Base-by-base conservation (phyloP, 2,113 vertebrate species). In the Cercopithecus mona region DNA sequence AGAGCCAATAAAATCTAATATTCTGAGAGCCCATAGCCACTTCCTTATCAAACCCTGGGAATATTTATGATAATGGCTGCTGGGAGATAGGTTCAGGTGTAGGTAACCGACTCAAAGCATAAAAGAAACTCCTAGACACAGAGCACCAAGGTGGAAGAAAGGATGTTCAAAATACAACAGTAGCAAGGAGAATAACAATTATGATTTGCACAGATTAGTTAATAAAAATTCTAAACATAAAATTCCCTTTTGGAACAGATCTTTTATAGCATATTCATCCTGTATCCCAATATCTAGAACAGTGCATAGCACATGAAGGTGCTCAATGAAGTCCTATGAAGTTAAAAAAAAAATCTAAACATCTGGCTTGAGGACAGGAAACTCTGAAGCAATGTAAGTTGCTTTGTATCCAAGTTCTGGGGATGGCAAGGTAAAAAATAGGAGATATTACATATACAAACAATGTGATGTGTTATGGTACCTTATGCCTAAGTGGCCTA, bases 211-310 rank as follows among this genome's bases (percentile, higher is more conserved):
- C 5, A 79, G 45, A 90, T 38, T 50, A 76, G 5, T 82, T 88
- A 90, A 72, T 73, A 89, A 94, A 89, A 90, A 78, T 90, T 87
- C 50, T 91, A 76, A 94, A 78, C 35, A 57, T 2, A 87, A 85
- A 93, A 6, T 79, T 90, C 35, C 9, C 3, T 73, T 94, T 86
- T 45, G 30, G 40, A 90, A 76, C 5, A 30, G 16, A 78, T 64
- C 30, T 55, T 72, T 86, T 86, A 91, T 59, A 40, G 61, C 23
- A 91, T 35, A 59, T 78, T 48, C 12, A 72, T 70, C 27, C 4
- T 83, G 3, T 43, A 85, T 43, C 12, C 8, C n/a, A 96, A 68
- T 72, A 89, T 27, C 70, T 92, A 96, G 27, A 52, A 57, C 3
- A 86, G 35, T 52, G 10, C 11, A 40, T 86, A 73, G 27, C 35